A percentile compares a stretch with the other conserved stretches of the same genome.
Evolutionary conservation across 1,140 invertebrate species (phyloP).

Genomic region (Drosophila pruinosa): DNA sequence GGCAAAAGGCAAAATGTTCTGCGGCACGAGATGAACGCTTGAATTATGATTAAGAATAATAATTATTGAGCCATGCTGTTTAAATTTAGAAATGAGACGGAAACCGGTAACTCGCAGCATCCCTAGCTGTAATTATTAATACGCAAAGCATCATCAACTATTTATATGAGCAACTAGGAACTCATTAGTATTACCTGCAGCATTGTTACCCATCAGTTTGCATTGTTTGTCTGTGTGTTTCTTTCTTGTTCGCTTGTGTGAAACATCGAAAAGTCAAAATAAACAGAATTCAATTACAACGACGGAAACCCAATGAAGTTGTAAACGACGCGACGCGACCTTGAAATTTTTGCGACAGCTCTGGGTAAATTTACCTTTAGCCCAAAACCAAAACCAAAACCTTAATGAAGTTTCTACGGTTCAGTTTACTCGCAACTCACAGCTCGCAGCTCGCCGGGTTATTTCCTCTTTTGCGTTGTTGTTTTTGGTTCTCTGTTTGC

Average conservation of each 20-base stretch:
- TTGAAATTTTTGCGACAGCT: constrained; percentile 50
- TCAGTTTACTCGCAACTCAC: not conserved
- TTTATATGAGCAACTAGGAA: constrained; percentile 56
- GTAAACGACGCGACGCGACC: constrained; percentile 53
- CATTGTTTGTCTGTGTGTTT: constrained; percentile 15
- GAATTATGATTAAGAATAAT: constrained; percentile 70
- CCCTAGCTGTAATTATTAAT: constrained; percentile 57
- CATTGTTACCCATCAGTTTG: constrained; percentile 19
- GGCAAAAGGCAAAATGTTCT: constrained; percentile 53
- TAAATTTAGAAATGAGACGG: constrained; percentile 76
- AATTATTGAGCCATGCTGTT: constrained; percentile 61
- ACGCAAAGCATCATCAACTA: constrained; percentile 43
- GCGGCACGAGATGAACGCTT: constrained; percentile 49
- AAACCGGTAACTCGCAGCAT: constrained; percentile 62
- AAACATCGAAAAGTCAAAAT: constrained; percentile 78
- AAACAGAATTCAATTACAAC: constrained; percentile 69
- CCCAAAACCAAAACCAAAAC: constrained; percentile 23
- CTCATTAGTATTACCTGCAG: constrained; percentile 66
- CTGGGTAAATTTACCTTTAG: constrained; percentile 27
- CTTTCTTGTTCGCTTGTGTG: constrained; percentile 43
- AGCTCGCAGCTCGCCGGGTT: not conserved
- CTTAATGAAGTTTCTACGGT: constrained; percentile 44
- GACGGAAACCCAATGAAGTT: constrained; percentile 61
- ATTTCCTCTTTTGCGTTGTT: not conserved
- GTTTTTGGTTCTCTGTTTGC: constrained; percentile 5